Evolutionary conservation across 2,797 vertebrate genomes (phyloP), one percentile per base, ranked within the genome.

Genomic region (Enteromius thamalakanensis): DNA sequence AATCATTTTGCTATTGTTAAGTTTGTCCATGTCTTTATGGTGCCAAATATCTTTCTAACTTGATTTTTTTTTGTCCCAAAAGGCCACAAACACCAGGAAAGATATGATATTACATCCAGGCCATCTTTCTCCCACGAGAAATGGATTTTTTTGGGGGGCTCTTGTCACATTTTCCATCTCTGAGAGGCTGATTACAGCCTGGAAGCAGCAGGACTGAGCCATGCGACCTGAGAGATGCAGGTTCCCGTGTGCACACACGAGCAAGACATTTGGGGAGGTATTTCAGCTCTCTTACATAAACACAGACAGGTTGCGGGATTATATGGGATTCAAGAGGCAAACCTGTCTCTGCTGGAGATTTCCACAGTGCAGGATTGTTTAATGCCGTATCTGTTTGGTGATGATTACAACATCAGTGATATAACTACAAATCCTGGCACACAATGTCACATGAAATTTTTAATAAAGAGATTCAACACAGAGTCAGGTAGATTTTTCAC

Each of bases 251-350:
- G 74, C 58, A 14, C 58, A 58, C 76, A 80, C 21, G 51, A 71
- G 58, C 37, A 69, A 53, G 64, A 76, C 47, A 58, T 80, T 80
- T 76, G 45, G 76, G 75, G 70, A 85, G 77, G 71, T 77, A 76
- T 83, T 83, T 76, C 71, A 68, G 71, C 83, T 80, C 76, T 86
- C 80, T 84, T 84, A 81, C 53, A 88, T 85, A 78, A 86, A 85
- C 72, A 81, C 76, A 67, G 45, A 79, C 85, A 85, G 78, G 76
- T 86, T 85, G 77, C 62, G 47, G 80, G 83, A 83, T 84, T 88
- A 88, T 49, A 79, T 23, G n/a, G 71, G 80, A 88, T 83, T 83
- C 79, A 76, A 69, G 80, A 77, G 81, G 79, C 79, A 84, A 84
- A 88, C 80, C 82, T 84, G 64, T 79, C 65, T 70, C 62, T 84